Conservation (phyloP, 2,888 invertebrate species). For the Apotomis capreana region DNA sequence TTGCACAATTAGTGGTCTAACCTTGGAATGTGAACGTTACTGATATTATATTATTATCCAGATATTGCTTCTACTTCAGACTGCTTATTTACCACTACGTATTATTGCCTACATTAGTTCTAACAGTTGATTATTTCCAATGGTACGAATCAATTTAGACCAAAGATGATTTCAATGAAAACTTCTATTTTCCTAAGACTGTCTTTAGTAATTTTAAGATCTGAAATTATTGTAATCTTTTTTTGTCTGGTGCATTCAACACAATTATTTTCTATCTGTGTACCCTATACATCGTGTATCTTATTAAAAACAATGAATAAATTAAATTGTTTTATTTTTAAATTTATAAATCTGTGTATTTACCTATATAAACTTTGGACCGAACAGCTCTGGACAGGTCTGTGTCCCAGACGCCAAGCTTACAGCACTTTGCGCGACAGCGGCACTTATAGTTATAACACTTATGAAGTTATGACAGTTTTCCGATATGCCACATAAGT, state of each 20-base stretch:
- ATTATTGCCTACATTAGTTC: background rate
- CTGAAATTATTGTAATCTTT: constrained; percentile 54
- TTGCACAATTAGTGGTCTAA: constrained; percentile 26
- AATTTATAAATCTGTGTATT: too few species aligned
- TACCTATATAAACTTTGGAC: too few species aligned
- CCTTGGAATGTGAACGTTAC: constrained; percentile 4
- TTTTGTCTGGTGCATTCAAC: constrained; percentile 59
- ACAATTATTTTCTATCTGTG: constrained; percentile 60
- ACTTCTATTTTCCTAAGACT: constrained; percentile 48
- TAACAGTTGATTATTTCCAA: constrained; percentile 12
- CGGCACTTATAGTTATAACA: too few species aligned
- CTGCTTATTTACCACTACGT: background rate
- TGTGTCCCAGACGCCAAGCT: too few species aligned
- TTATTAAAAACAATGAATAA: constrained; percentile 27
- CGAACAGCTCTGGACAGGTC: too few species aligned
- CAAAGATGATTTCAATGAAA: constrained; percentile 52
- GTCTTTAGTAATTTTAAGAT: constrained; percentile 52
- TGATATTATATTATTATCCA: constrained; percentile 13
- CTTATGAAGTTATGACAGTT: too few species aligned
- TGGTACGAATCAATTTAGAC: constrained; percentile 43
- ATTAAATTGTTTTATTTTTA: background rate
- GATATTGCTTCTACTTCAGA: constrained; percentile 5
- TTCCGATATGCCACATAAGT: too few species aligned
- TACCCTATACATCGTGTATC: constrained; percentile 43
- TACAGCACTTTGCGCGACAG: too few species aligned